phyloP scores from a whole-genome alignment of 1,140 invertebrate genomes.

The Glossosoma conforme region DNA sequence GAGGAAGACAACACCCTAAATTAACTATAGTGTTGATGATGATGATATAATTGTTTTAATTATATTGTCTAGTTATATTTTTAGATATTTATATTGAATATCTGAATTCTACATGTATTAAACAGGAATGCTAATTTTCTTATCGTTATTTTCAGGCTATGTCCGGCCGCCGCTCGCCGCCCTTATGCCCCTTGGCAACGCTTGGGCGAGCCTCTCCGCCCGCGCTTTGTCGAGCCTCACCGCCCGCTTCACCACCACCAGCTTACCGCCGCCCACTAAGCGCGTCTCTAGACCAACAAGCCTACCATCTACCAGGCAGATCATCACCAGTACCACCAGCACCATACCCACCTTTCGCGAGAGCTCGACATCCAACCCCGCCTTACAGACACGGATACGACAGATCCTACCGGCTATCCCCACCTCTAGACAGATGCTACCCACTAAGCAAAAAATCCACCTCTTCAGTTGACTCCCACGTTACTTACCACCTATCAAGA shows the following conservation, averaged over 20 bases:
- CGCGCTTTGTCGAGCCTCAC: too few species aligned
- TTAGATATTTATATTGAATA: too few species aligned
- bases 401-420: constrained; percentile 13
- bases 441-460: constrained; percentile 27
- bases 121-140: too few species aligned
- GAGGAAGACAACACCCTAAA: too few species aligned
- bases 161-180: constrained; percentile 34
- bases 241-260: too few species aligned
- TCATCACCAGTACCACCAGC: constrained; percentile 38
- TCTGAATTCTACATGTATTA: too few species aligned
- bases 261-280: constrained; percentile 43
- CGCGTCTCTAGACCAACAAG: constrained; percentile 43
- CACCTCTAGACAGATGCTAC: constrained; percentile 28
- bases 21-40: too few species aligned
- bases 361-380: constrained; percentile 28
- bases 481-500: constrained; percentile 33
- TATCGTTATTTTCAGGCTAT: constrained; percentile 23
- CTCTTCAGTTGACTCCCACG: constrained; percentile 27
- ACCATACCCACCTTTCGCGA: too few species aligned
- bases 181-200: constrained; percentile 55
- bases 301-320: constrained; percentile 44
- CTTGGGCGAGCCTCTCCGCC: constrained; percentile 51
- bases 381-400: constrained; percentile 12
- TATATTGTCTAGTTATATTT: too few species aligned
- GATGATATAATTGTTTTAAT: too few species aligned